Base-by-base conservation (phyloP, 2,113 vertebrate genomes). In the Anolis sagrei region DNA sequence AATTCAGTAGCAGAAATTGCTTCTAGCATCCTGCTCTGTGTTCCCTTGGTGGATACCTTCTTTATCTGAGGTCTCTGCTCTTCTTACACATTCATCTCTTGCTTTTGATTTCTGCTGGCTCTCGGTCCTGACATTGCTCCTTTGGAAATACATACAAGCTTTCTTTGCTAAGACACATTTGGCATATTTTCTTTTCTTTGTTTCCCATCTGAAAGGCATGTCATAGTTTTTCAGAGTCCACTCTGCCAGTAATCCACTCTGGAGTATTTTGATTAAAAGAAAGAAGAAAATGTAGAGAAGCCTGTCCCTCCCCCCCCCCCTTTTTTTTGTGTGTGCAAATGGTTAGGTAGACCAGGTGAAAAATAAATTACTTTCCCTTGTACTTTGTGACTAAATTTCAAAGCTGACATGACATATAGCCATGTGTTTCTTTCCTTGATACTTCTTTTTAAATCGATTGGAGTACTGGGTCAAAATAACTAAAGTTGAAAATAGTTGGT, bases 301-400 rank as follows among this genome's bases (percentile, higher is more conserved):
- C 39, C 76, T 51, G 3, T 14, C 54, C 10, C 13, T 18, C 51
- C 51, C 51, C 51, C 51, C 51, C 49, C 49, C 49, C 49, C 39
- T 34, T 80, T 54, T 90, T 89, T 90, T n/a, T n/a, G n/a, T n/a
- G n/a, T n/a, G n/a, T 93, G 72, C 39, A 84, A 82, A 90, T 84
- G 5, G 0, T 27, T 83, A 89, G 79, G 51, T 25, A 54, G 14
- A n/a, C 84, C 87, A 90, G 7, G 69, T 90, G 79, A 93, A 87
- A 88, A 86, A 29, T 73, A 88, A 61, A 85, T 3, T 0, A 29
- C 32, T 44, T 72, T 64, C 69, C 2, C 7, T 84, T 36, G n/a
- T 3, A 62, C n/a, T 75, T 83, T 64, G 29, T 14, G 7, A 75
- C 51, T 74, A 25, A 83, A 29, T 25, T 25, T 18, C 51, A 62